A percentile compares a stretch with the other conserved stretches of the same genome.
These are phyloP conservation scores for Atractosteus spatula DNA, from an alignment of 2,113 vertebrate species.

Conservation along the genomic window DNA sequence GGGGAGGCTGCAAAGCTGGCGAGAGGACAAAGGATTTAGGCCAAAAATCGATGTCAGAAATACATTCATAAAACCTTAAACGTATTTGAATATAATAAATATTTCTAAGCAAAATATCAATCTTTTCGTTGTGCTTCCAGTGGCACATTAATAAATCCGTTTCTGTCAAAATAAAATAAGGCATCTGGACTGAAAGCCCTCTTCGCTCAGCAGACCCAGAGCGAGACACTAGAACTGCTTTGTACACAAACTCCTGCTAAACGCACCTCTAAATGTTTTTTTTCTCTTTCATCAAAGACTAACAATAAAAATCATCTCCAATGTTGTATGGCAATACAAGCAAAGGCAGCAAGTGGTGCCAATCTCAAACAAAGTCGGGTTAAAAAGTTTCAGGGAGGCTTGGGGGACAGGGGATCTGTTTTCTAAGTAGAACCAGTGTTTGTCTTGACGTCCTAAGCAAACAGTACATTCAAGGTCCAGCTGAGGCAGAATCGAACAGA, in stretches of 20 bases:
- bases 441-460: conserved; percentile 6
- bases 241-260: conserved; percentile 8
- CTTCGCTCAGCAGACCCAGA: conserved; percentile 37
- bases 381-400: conserved; percentile 9
- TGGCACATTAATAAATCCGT: conserved; percentile 54
- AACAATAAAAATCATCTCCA: conserved; percentile 57
- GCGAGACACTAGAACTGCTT: conserved; percentile 21
- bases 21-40: conserved; percentile 35
- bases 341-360: neutral
- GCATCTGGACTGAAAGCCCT: conserved; percentile 66
- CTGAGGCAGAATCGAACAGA: neutral
- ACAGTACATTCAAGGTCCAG: conserved; percentile 34
- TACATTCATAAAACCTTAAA: conserved; percentile 67
- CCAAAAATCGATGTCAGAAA: conserved; percentile 47
- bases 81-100: conserved; percentile 50
- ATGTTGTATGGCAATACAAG: conserved; percentile 26
- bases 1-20: neutral
- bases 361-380: conserved; percentile 17
- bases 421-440: conserved; percentile 27
- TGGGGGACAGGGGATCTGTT: conserved; percentile 25
- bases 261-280: conserved; percentile 28
- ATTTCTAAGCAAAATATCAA: conserved; percentile 61
- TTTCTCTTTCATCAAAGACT: conserved; percentile 39
- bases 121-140: conserved; percentile 40
- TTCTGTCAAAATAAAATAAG: conserved; percentile 57